Evolutionary conservation across 1,140 invertebrate species (phyloP).

Genomic region (Diachasmimorpha longicaudata): DNA sequence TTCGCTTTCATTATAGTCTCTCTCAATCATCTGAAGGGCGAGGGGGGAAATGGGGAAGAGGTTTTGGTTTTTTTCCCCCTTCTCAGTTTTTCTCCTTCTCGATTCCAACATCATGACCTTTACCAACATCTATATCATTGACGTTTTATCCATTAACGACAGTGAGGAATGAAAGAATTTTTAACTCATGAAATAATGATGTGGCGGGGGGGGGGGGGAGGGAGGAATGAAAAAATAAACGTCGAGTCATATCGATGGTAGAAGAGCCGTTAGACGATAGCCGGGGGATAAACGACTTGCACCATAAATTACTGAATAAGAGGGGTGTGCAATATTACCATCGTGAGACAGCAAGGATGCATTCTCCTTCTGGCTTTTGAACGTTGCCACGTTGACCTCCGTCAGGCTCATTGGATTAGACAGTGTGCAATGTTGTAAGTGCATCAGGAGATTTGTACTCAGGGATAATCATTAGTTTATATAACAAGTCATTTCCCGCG

Average conservation of each 20-base stretch:
- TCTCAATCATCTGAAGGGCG: not conserved
- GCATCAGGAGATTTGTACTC: constrained; percentile 28
- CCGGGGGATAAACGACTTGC: not conserved
- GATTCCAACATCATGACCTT: not conserved
- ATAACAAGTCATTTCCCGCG: constrained; percentile 62
- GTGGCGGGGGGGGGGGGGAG: too few species aligned
- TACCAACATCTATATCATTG: constrained; percentile 4
- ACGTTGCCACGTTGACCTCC: constrained; percentile 20
- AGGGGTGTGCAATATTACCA: not conserved
- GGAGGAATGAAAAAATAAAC: not conserved
- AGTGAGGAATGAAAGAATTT: not conserved
- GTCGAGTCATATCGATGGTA: not conserved
- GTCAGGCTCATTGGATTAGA: constrained; percentile 33
- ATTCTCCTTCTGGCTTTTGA: constrained; percentile 6
- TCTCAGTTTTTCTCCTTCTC: not conserved
- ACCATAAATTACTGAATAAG: not conserved
- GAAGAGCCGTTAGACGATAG: constrained; percentile 1
- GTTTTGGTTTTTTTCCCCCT: not conserved
- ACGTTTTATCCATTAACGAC: not conserved
- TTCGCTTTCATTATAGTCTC: constrained; percentile 7
- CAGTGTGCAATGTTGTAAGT: constrained; percentile 32
- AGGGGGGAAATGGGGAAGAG: too few species aligned
- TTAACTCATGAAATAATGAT: constrained; percentile 3
- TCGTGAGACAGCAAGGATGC: not conserved
- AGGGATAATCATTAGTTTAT: constrained; percentile 59